Conservation (phyloP, 2,888 invertebrate species). For the Pristionchus exspectatus region DNA sequence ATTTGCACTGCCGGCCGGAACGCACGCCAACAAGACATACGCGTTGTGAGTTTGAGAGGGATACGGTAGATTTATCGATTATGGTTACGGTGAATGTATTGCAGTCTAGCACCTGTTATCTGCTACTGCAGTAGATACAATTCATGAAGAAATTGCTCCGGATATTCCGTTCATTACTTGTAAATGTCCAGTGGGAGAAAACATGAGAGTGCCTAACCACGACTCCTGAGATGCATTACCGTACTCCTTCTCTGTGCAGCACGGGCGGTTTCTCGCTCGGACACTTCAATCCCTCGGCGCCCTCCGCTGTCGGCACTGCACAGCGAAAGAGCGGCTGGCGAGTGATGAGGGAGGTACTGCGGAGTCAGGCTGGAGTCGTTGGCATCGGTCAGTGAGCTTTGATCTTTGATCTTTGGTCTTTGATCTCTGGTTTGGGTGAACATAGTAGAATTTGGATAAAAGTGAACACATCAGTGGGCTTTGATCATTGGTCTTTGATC, state of each 20-base stretch:
- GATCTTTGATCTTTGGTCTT: not conserved
- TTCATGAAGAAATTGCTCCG: too few species aligned
- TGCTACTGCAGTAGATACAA: too few species aligned
- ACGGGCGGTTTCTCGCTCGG: conserved; percentile 68
- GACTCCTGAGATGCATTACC: not conserved
- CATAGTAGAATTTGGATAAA: too few species aligned
- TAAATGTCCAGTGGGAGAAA: too few species aligned
- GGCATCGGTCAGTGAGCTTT: conserved; percentile 50
- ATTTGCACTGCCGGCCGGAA: not conserved
- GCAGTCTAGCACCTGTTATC: too few species aligned
- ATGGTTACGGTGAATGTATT: not conserved
- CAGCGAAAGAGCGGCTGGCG: conserved; percentile 62
- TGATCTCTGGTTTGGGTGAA: too few species aligned
- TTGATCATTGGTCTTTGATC: not conserved
- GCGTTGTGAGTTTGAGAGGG: conserved; percentile 29
- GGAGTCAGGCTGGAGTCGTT: not conserved
- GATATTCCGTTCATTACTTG: too few species aligned
- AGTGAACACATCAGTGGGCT: too few species aligned
- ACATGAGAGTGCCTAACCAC: too few species aligned
- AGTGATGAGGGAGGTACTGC: conserved; percentile 39
- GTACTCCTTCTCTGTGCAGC: conserved; percentile 54
- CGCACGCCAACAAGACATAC: not conserved
- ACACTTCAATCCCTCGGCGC: conserved; percentile 62
- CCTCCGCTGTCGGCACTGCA: conserved; percentile 52
- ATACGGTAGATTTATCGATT: not conserved